phyloP scores from a whole-genome alignment of 2,113 vertebrate species.

The Caloenas nicobarica region DNA sequence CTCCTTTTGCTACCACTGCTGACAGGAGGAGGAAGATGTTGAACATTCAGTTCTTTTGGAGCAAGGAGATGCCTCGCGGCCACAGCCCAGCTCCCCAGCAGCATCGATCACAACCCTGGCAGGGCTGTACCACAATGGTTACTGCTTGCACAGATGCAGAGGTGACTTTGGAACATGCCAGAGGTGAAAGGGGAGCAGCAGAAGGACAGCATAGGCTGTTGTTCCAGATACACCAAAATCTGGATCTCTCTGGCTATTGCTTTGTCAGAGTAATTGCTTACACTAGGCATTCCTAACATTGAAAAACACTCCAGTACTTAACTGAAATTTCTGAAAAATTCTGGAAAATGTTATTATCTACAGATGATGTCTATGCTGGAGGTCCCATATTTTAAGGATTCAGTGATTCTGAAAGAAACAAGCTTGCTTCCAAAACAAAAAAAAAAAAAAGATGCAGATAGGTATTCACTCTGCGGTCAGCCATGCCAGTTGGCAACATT shows the following conservation, averaged over 20 bases:
- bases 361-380: neutral
- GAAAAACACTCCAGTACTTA: neutral
- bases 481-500: neutral
- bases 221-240: neutral
- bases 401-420: neutral
- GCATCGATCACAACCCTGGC: neutral
- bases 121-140: neutral
- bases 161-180: neutral
- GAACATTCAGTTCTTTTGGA: neutral
- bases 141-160: neutral
- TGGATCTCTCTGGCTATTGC: neutral
- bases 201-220: neutral
- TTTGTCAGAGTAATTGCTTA: neutral
- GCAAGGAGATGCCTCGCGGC: fast-evolving
- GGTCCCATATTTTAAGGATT: neutral
- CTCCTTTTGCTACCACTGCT: neutral
- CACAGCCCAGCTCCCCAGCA: neutral
- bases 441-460: neutral
- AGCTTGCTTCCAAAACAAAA: neutral
- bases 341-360: neutral
- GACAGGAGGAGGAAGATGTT: neutral
- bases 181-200: neutral
- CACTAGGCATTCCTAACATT: neutral
- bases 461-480: neutral
- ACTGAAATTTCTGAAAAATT: neutral